These are phyloP conservation scores for Flexamia atlantica DNA, from an alignment of 2,888 invertebrate genomes.

Conservation along the genomic window DNA sequence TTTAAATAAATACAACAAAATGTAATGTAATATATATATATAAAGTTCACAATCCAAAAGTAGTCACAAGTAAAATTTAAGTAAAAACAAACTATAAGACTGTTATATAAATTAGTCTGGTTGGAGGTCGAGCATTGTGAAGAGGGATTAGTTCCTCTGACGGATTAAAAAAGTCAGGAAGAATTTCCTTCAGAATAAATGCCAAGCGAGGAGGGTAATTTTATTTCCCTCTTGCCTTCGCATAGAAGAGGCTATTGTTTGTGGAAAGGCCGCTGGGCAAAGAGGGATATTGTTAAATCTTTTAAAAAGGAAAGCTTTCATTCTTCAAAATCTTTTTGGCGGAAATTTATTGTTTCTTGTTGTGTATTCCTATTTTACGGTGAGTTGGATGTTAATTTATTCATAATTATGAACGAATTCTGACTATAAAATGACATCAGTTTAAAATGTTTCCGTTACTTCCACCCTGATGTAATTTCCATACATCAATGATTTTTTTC, in stretches of 20 bases:
- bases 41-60: no score
- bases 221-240: not conserved
- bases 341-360: not conserved
- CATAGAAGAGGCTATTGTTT: not conserved
- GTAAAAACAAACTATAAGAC: no score
- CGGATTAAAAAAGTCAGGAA: not conserved
- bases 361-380: not conserved
- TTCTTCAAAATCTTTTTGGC: not conserved
- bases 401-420: no score
- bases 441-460: no score
- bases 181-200: not conserved
- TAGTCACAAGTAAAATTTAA: no score
- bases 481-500: no score
- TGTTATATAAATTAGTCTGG: not conserved
- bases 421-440: no score
- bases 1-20: no score
- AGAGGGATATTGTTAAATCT: constrained; percentile 5
- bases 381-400: not conserved
- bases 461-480: no score
- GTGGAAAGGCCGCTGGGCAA: not conserved
- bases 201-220: not conserved
- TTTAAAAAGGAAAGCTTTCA: not conserved
- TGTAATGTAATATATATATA: no score
- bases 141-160: not conserved
- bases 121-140: not conserved